Base-by-base conservation (phyloP, 2,888 invertebrate genomes). In the Branchipolynoe longqiensis region DNA sequence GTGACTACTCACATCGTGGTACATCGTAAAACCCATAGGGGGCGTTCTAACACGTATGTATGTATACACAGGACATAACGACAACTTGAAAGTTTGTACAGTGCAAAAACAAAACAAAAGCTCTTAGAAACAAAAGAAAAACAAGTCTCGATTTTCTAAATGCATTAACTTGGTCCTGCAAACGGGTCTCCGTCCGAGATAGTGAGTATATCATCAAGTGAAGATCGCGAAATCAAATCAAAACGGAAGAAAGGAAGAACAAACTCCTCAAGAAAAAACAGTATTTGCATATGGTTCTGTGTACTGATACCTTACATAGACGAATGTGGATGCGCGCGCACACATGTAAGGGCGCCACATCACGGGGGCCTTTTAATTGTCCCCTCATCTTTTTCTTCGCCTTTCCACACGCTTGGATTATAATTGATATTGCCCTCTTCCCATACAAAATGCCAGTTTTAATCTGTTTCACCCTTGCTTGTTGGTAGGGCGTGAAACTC, bases 261-360 rank as follows among this genome's bases (percentile, higher is more conserved):
- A n/a, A n/a, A n/a, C n/a, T n/a, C n/a, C n/a, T 78, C 14, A 48
- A 78, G 28, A 28, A 78, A 78, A 38, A 62, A 62, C 28, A 48
- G 41, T 48, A 78, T 78, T 78, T 78, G 78, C 78, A 78, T 78
- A 78, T 78, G 28, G 31, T 78, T 41, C 38, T n/a, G n/a, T n/a
- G n/a, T n/a, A n/a, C n/a, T n/a, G n/a, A n/a, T n/a, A n/a, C n/a
- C n/a, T n/a, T n/a, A n/a, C n/a, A n/a, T n/a, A n/a, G n/a, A n/a
- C n/a, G n/a, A n/a, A n/a, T n/a, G n/a, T n/a, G n/a, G n/a, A n/a
- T n/a, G n/a, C n/a, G n/a, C n/a, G n/a, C n/a, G n/a, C n/a, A n/a
- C n/a, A n/a, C n/a, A n/a, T n/a, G n/a, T n/a, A n/a, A n/a, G n/a
- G n/a, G n/a, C n/a, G n/a, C n/a, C n/a, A n/a, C n/a, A n/a, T n/a